Evolutionary conservation across 2,888 invertebrate species (phyloP).

Genomic region (Erebia ligea): DNA sequence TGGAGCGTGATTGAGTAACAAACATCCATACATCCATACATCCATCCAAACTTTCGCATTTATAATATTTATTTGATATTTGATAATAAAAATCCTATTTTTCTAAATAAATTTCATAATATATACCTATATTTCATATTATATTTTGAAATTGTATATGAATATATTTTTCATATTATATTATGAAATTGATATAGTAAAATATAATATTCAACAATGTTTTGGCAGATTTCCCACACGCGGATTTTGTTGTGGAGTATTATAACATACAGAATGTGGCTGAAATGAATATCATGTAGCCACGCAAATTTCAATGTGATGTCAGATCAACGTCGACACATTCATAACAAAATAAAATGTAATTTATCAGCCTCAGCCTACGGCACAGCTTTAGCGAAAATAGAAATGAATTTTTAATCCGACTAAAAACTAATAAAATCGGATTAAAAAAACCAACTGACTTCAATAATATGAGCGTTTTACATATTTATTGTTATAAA

Average conservation of each 20-base stretch:
- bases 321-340: constrained; percentile 5
- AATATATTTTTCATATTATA: too few species aligned
- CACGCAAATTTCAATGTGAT: not conserved
- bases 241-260: constrained; percentile 1
- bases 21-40: too few species aligned
- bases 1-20: too few species aligned
- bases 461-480: too few species aligned
- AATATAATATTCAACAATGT: not conserved
- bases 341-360: constrained; percentile 8
- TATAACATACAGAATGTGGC: not conserved
- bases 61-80: too few species aligned
- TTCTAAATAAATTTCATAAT: too few species aligned
- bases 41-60: too few species aligned
- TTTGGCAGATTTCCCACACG: not conserved
- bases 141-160: too few species aligned
- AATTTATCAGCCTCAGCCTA: constrained; percentile 1
- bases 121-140: too few species aligned
- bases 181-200: not conserved
- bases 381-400: not conserved
- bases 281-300: constrained; percentile 11
- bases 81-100: too few species aligned
- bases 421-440: not conserved
- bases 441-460: not conserved
- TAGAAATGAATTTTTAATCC: not conserved
- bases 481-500: too few species aligned